Evolutionary conservation across 2,888 invertebrate genomes (phyloP), one percentile per base, ranked within the genome.

Genomic region (Trichopoda pennipes): DNA sequence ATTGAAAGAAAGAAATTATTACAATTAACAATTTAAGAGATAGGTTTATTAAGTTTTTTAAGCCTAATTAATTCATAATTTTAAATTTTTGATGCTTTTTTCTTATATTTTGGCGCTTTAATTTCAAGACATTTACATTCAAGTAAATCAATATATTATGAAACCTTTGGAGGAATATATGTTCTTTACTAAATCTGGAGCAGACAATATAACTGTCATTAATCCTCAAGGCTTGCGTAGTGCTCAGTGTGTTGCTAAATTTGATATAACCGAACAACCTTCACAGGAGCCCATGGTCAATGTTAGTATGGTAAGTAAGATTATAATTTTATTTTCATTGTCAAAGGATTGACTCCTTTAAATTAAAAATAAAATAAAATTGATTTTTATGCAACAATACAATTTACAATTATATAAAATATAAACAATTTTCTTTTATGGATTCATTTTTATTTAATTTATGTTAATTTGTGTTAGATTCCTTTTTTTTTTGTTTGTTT

Each of bases 111-210:
- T 38, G 10, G 2, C 6, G 6, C n/a, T 44, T 14, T 44, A n/a
- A 10, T 42, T 58, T 44, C 80, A 88, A 97, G 97, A 97, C 90
- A 95, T 97, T 60, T 94, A 96, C 85, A 94, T 97, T 80, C 94
- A 96, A 91, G 95, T 97, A 80, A 96, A 97, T 89, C 94, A 94
- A 80, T 93, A 95, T 85, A 92, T 93, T 75, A 96, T 97, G 95
- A 96, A 96, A 87, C 97, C 97, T 0, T 90, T 97, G 61, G 97
- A 97, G 90, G 97, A 97, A 88, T 97, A 97, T 90, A 97, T 97
- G 96, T 91, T 96, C n/a, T 97, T 96, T 89, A 96, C 96, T 4
- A 95, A 96, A 86, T 94, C 94, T 16, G 96, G 95, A 72, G 94
- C 95, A 23, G 96, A 96, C 89, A 95, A 95, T 85, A 96, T 97